Conservation (phyloP, 1,140 invertebrate species). For the Sminthurinus signatus region DNA sequence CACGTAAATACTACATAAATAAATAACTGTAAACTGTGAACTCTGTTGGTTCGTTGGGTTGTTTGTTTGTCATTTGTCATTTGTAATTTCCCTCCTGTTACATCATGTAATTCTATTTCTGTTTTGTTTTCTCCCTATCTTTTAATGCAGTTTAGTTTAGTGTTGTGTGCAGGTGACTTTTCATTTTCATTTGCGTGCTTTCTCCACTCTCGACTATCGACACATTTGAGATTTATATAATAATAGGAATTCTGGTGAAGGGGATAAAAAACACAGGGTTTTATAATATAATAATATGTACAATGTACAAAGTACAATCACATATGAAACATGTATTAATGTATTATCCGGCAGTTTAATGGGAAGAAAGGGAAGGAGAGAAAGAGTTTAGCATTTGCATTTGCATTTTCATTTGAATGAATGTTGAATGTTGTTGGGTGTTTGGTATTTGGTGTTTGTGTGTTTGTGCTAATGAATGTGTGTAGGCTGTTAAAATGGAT, state of each 20-base stretch:
- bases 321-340: background rate
- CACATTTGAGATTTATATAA: no score
- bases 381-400: background rate
- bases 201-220: no score
- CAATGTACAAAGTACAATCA: background rate
- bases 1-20: no score
- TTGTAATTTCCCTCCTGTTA: no score
- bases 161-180: background rate
- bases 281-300: no score
- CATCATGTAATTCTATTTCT: background rate
- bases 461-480: constrained; percentile 12
- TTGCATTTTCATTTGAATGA: no score
- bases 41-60: background rate
- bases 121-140: background rate
- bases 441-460: background rate
- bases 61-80: no score
- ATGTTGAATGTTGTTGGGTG: no score
- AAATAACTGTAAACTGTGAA: no score
- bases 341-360: background rate
- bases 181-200: background rate
- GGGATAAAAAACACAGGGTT: no score
- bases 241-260: no score
- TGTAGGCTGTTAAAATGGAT: constrained; percentile 3
- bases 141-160: background rate
- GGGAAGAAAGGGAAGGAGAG: background rate